These are phyloP conservation scores for Acleris holmiana DNA, from an alignment of 2,888 invertebrate genomes.

Conservation along the genomic window DNA sequence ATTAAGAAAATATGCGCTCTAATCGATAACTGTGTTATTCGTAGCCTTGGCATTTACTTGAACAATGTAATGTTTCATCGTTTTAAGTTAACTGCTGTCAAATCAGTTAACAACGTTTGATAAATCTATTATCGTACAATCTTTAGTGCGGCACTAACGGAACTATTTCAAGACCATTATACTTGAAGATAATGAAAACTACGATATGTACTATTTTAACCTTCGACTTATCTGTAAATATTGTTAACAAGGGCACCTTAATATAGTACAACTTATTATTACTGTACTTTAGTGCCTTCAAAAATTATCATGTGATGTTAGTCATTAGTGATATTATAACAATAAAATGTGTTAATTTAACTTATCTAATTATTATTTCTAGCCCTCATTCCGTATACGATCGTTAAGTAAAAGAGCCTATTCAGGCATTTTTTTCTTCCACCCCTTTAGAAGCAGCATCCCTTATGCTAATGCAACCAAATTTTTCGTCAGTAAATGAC, in stretches of 20 bases:
- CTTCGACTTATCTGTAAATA: constrained; percentile 42
- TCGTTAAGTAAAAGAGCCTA: constrained; percentile 49
- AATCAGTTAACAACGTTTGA: background rate
- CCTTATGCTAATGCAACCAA: constrained; percentile 70
- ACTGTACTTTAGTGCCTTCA: constrained; percentile 68
- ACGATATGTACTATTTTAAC: constrained; percentile 26
- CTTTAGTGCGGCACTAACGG: background rate
- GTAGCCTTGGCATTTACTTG: no score
- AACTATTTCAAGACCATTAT: constrained; percentile 11
- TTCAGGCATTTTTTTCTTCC: constrained; percentile 55
- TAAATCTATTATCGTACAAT: background rate
- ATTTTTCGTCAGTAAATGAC: constrained; percentile 67
- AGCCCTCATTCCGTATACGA: constrained; percentile 36
- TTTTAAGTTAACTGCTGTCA: constrained; percentile 15
- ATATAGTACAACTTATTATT: constrained; percentile 56
- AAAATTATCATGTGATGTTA: constrained; percentile 71
- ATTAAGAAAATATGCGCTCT: no score
- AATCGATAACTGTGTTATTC: no score
- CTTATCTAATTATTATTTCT: constrained; percentile 20
- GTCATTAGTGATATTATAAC: constrained; percentile 50
- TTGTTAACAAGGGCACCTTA: constrained; percentile 58
- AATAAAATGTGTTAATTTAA: constrained; percentile 49
- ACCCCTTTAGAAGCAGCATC: constrained; percentile 59
- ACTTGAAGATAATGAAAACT: constrained; percentile 18
- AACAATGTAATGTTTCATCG: background rate